These are phyloP conservation scores for Helobdella robusta DNA, from an alignment of 2,888 invertebrate species.

Conservation along the genomic window DNA sequence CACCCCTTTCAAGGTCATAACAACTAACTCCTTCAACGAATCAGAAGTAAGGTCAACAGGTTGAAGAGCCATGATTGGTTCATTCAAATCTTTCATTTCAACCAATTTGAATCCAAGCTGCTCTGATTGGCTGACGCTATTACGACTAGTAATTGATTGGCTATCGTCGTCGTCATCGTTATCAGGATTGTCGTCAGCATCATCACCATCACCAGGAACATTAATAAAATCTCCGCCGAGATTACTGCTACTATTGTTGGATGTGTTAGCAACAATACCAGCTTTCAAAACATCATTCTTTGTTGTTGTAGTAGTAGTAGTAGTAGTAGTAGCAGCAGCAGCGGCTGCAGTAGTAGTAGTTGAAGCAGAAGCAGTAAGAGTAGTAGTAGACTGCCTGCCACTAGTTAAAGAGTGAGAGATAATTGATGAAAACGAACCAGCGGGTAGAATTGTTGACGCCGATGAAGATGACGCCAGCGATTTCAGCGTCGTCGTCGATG, in stretches of 20 bases:
- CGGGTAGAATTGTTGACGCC: neutral
- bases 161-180: too few relatives aligned
- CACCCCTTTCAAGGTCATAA: slow-evolving; percentile 60
- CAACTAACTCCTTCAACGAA: slow-evolving; percentile 59
- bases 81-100: slow-evolving; percentile 33
- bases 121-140: too few relatives aligned
- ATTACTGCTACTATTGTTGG: neutral
- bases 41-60: slow-evolving; percentile 61
- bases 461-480: neutral
- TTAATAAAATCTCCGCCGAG: neutral
- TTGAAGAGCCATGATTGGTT: slow-evolving; percentile 58
- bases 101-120: slow-evolving; percentile 2
- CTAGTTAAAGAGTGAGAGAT: too few relatives aligned
- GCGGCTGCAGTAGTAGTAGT: too few relatives aligned
- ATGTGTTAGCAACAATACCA: too few relatives aligned
- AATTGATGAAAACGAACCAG: too few relatives aligned
- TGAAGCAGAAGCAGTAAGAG: neutral
- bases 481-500: neutral
- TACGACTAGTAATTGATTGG: too few relatives aligned
- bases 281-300: too few relatives aligned
- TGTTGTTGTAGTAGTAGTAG: neutral
- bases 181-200: neutral
- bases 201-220: neutral
- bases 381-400: too few relatives aligned
- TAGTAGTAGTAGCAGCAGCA: neutral